phyloP scores from a whole-genome alignment of 2,113 vertebrate species.

The Eulemur rufifrons region DNA sequence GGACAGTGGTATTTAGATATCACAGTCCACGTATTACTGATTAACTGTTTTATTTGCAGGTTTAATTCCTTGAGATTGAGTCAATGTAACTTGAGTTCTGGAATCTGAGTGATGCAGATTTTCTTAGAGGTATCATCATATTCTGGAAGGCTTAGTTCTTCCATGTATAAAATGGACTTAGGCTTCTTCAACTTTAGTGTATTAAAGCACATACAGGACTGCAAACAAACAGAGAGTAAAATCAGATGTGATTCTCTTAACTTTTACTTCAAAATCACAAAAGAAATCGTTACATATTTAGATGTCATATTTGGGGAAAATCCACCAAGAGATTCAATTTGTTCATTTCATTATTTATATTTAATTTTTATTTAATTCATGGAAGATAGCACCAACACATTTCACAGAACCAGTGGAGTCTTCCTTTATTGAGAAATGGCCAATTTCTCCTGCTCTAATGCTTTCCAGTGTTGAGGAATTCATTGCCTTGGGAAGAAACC shows the following conservation, averaged over 20 bases:
- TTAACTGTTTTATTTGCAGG: conserved; percentile 64
- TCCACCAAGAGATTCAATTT: neutral
- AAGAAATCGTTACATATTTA: neutral
- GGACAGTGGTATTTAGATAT: neutral
- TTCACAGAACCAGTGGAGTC: neutral
- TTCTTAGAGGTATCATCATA: conserved; percentile 83
- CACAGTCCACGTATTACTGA: neutral
- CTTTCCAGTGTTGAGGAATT: neutral
- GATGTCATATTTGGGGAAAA: neutral
- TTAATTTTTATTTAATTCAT: neutral
- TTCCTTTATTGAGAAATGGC: neutral
- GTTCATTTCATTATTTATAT: neutral
- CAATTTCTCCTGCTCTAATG: neutral
- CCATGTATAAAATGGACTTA: conserved; percentile 79
- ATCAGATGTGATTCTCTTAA: neutral
- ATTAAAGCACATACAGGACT: conserved; percentile 48
- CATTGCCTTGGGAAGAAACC: neutral
- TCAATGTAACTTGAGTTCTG: conserved; percentile 57
- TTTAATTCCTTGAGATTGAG: neutral
- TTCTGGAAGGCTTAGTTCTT: conserved; percentile 81
- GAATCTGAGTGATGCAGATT: conserved; percentile 82
- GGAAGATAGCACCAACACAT: neutral
- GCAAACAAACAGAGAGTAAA: conserved; percentile 39
- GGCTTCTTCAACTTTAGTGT: neutral
- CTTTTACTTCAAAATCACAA: conserved; percentile 18